Conservation (phyloP, 2,888 invertebrate genomes). For the Mythimna loreyi region DNA sequence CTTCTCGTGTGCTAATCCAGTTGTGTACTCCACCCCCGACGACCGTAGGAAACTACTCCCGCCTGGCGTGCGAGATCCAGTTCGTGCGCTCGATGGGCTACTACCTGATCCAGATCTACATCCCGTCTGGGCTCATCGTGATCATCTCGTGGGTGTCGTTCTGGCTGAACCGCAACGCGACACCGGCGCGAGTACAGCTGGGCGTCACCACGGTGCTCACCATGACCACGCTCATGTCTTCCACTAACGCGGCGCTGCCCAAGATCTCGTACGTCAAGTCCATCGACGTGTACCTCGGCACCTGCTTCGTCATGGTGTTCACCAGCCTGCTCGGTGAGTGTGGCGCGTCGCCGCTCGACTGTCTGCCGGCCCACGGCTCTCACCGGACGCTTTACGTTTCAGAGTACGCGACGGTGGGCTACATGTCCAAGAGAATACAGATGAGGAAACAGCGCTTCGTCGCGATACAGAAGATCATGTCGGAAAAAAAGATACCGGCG, state of each 20-base stretch:
- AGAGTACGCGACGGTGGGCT: constrained; percentile 99
- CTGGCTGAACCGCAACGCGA: constrained; percentile 98
- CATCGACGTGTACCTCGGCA: constrained; percentile 98
- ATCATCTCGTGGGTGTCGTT: constrained; percentile 98
- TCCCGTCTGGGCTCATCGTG: constrained; percentile 98
- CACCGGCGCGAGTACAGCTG: constrained; percentile 97
- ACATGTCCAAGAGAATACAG: constrained; percentile 98
- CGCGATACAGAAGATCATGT: constrained; percentile 96
- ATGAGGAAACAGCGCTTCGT: constrained; percentile 97
- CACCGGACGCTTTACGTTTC: constrained; percentile 66
- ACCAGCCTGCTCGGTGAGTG: constrained; percentile 96
- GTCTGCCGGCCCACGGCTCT: background rate
- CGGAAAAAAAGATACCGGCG: constrained; percentile 95
- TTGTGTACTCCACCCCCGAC: constrained; percentile 20
- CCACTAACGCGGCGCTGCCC: constrained; percentile 98
- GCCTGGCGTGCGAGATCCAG: constrained; percentile 97
- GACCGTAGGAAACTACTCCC: constrained; percentile 96
- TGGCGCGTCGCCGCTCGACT: background rate
- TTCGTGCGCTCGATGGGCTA: constrained; percentile 99
- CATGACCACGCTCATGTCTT: constrained; percentile 99
- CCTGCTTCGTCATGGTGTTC: constrained; percentile 99
- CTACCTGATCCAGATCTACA: constrained; percentile 99
- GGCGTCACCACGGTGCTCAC: constrained; percentile 98
- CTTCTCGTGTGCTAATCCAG: constrained; percentile 13
- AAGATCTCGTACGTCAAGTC: constrained; percentile 99